phyloP scores from a whole-genome alignment of 2,113 vertebrate species.

The Andinoacara biseriatus region DNA sequence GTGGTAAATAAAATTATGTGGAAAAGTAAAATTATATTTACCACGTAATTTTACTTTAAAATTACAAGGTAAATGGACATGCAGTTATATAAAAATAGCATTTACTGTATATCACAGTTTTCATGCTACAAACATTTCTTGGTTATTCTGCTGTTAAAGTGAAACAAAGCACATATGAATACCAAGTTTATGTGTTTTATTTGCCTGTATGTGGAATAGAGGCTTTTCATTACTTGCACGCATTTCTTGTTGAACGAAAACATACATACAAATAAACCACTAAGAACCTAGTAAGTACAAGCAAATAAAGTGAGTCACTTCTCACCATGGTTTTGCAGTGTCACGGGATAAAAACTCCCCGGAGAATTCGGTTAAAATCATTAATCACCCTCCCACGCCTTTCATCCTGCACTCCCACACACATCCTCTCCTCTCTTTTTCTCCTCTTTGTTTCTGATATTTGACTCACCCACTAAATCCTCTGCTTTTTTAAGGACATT shows the following conservation, averaged over 20 bases:
- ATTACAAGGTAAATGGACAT: too few relatives aligned
- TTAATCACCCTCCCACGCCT: slow-evolving; percentile 45
- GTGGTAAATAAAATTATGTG: too few relatives aligned
- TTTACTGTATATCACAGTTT: too few relatives aligned
- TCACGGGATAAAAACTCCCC: slow-evolving; percentile 22
- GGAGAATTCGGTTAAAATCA: slow-evolving; percentile 25
- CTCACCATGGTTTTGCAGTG: not conserved
- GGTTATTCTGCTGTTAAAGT: too few relatives aligned
- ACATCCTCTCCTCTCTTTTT: slow-evolving; percentile 41
- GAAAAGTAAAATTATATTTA: too few relatives aligned
- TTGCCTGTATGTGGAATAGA: too few relatives aligned
- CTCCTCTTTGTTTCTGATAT: slow-evolving; percentile 29
- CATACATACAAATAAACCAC: not conserved
- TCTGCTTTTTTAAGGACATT: slow-evolving; percentile 21
- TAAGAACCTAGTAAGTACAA: not conserved
- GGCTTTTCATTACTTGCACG: too few relatives aligned
- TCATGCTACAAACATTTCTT: too few relatives aligned
- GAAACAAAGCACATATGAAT: too few relatives aligned
- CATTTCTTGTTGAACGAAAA: not conserved
- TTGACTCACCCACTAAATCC: slow-evolving; percentile 33
- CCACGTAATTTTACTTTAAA: too few relatives aligned
- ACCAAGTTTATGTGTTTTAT: too few relatives aligned
- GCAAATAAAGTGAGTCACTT: slow-evolving; percentile 27
- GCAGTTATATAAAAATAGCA: too few relatives aligned
- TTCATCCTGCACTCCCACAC: slow-evolving; percentile 44